These are phyloP conservation scores for Lagodon rhomboides DNA, from an alignment of 2,797 vertebrate genomes.

Conservation along the genomic window DNA sequence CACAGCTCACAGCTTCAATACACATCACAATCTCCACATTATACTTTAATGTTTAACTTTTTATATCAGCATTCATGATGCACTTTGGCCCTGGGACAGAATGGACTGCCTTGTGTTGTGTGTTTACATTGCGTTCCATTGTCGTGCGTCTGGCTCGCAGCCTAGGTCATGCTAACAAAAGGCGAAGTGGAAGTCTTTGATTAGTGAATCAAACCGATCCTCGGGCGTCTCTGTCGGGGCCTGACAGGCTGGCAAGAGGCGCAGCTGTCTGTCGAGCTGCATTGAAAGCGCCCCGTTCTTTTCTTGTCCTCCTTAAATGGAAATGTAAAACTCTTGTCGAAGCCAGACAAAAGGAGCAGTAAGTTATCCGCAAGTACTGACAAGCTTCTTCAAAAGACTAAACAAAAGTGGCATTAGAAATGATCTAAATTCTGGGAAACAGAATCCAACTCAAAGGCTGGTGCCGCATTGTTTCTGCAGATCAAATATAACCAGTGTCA, in stretches of 20 bases:
- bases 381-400: slow-evolving; percentile 41
- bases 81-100: slow-evolving; percentile 12
- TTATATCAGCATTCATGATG: slow-evolving; percentile 11
- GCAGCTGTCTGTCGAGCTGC: slow-evolving; percentile 56
- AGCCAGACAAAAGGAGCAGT: slow-evolving; percentile 46
- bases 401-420: slow-evolving; percentile 29
- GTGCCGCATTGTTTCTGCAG: slow-evolving; percentile 1
- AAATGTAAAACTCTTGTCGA: slow-evolving; percentile 49
- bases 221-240: slow-evolving; percentile 32
- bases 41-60: neutral
- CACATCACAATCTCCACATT: neutral
- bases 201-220: slow-evolving; percentile 65
- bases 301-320: slow-evolving; percentile 34
- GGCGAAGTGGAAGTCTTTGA: slow-evolving; percentile 66
- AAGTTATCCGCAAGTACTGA: slow-evolving; percentile 33
- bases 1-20: neutral
- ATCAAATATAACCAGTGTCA: slow-evolving; percentile 43
- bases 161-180: slow-evolving; percentile 61
- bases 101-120: neutral
- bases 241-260: slow-evolving; percentile 50
- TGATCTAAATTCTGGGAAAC: slow-evolving; percentile 14
- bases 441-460: slow-evolving; percentile 20
- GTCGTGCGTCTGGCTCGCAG: slow-evolving; percentile 41
- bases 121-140: slow-evolving; percentile 47
- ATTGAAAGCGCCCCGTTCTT: slow-evolving; percentile 24